Base-by-base conservation (phyloP, 2,888 invertebrate genomes). In the Azorinus chamasolen region DNA sequence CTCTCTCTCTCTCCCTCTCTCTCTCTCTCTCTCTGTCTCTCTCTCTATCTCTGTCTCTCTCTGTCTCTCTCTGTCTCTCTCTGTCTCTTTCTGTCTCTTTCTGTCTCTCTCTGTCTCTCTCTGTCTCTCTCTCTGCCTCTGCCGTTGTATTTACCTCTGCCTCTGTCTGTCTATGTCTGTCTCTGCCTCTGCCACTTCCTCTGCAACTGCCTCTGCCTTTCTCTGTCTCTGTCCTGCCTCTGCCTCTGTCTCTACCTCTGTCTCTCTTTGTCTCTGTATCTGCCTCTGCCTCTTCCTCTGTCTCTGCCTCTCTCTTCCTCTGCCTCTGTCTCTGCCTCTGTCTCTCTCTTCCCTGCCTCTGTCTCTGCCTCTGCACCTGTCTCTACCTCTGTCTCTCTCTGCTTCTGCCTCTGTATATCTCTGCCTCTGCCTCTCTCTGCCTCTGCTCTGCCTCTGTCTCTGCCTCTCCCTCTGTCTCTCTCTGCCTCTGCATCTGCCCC, bases 281-380 rank as follows among this genome's bases (percentile, higher is more conserved):
- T 41, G 41, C 18, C 18, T 48, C 48, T 48, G 14, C 18, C 48
- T 59, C 37, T 27, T 43, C 39, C 24, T 57, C 62, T 46, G 14
- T 43, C 45, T 62, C 57, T 54, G 22, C 32, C 58, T 61, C 43
- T 27, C 57, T 55, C 57, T 55, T 39, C 39, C 57, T 55, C 57
- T 55, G 37, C 39, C 41, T 41, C 41, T 41, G 10, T 41, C 41
- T 41, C 41, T 41, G 10, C 41, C 41, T 41, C 41, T 41, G 10
- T 41, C 14, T 16, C 14, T 16, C 14, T 16, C 14, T 16, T 41
- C 41, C 14, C 41, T 41, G 10, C 14, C 41, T 41, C 41, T 43
- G 14, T 41, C 41, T 41, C 41, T 41, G 10, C 14, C 41, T 41
- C 41, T 41, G 10, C 14, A 8, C 14, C 41, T 41, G 10, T 41